Percentiles rank a stretch among this genome's conserved stretches.
Evolutionary conservation across 2,797 vertebrate species (phyloP).

Genomic region (Chromis chromis): DNA sequence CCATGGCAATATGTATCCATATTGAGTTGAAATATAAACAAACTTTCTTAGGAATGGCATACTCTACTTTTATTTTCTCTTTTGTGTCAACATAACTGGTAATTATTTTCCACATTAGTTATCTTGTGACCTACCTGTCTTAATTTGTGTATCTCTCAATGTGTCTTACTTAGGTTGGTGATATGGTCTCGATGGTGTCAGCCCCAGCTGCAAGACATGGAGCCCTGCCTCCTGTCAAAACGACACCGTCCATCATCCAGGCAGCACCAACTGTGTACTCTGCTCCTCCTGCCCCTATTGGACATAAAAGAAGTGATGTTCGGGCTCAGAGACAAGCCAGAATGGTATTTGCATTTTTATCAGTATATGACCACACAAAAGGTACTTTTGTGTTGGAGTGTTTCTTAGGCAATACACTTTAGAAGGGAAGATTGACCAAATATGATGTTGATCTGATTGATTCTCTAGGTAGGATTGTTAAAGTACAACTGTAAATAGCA

Average conservation of each 20-base stretch:
- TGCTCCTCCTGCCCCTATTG: slow-evolving; percentile 75
- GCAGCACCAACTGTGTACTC: slow-evolving; percentile 89
- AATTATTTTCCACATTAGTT: neutral
- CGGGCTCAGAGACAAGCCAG: slow-evolving; percentile 82
- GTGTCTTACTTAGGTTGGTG: slow-evolving; percentile 70
- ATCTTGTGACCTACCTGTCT: too few relatives aligned
- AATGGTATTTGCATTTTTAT: slow-evolving; percentile 71
- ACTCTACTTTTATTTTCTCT: neutral
- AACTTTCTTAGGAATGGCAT: too few relatives aligned
- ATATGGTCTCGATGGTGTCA: slow-evolving; percentile 77
- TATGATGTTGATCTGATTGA: too few relatives aligned
- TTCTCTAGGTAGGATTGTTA: too few relatives aligned
- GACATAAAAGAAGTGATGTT: slow-evolving; percentile 78
- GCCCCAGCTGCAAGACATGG: slow-evolving; percentile 68
- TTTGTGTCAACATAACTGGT: neutral
- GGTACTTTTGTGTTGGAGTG: too few relatives aligned
- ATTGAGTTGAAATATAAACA: too few relatives aligned
- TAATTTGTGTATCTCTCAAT: neutral
- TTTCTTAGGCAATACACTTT: too few relatives aligned
- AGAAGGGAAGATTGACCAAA: too few relatives aligned
- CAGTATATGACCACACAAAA: too few relatives aligned
- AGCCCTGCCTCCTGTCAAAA: slow-evolving; percentile 75
- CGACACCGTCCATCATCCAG: slow-evolving; percentile 86
- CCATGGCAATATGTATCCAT: too few relatives aligned
- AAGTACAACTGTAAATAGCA: too few relatives aligned